Percentiles rank a stretch among this genome's conserved stretches.
Conservation (phyloP, 2,113 vertebrate species). For the Anarrhichthys ocellatus region DNA sequence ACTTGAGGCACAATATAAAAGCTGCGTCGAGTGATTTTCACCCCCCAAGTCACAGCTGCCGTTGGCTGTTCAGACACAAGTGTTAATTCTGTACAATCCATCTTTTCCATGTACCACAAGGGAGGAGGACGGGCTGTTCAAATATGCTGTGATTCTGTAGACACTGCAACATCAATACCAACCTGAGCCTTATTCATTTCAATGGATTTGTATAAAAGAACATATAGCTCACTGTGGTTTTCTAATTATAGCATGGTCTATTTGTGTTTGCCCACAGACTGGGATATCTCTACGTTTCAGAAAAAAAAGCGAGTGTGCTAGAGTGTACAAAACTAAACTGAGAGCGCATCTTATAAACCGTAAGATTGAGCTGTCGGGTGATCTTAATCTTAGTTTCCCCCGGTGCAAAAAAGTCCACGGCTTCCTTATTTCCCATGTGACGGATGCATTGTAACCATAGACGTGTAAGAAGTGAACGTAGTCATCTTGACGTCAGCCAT, state of each 20-base stretch:
- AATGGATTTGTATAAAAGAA: neutral
- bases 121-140: neutral
- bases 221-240: neutral
- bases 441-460: neutral
- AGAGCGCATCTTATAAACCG: too few species aligned
- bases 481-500: too few species aligned
- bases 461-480: too few species aligned
- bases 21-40: neutral
- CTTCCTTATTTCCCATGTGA: neutral
- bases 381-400: too few species aligned
- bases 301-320: too few species aligned
- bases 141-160: neutral
- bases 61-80: neutral
- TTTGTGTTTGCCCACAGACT: neutral
- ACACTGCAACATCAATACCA: neutral
- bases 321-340: too few species aligned
- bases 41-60: neutral
- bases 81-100: neutral
- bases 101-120: neutral
- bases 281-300: neutral
- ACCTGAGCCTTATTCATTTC: neutral
- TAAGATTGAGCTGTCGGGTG: too few species aligned
- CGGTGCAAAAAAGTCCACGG: too few species aligned
- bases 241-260: neutral
- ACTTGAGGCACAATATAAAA: neutral